These are phyloP conservation scores for Okapia johnstoni DNA, from an alignment of 2,113 vertebrate species.

Conservation along the genomic window DNA sequence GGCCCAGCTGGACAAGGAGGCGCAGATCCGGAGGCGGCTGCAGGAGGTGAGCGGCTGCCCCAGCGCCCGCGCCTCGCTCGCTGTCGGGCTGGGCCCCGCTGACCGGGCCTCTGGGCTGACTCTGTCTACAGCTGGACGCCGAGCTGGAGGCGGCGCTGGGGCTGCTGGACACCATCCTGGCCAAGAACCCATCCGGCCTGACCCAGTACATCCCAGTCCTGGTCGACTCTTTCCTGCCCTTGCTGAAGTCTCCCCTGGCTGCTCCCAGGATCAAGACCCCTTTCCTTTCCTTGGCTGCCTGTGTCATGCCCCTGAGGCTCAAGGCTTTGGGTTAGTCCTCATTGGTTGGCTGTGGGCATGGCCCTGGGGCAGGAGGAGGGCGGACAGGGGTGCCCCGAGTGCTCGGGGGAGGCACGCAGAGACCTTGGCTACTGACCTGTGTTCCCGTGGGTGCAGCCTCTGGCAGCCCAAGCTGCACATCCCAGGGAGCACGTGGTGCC, in stretches of 20 bases:
- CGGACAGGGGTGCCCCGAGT: background rate
- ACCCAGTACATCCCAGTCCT: slow-evolving; percentile 90
- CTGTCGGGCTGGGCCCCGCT: background rate
- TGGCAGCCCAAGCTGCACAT: background rate
- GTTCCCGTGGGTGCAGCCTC: background rate
- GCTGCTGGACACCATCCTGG: slow-evolving; percentile 86
- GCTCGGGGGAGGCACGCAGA: background rate
- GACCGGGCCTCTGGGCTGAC: background rate
- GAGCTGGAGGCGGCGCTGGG: slow-evolving; percentile 87
- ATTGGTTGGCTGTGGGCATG: background rate
- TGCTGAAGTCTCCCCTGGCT: slow-evolving; percentile 92
- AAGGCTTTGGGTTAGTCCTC: slow-evolving; percentile 86
- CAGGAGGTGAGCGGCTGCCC: slow-evolving; percentile 79
- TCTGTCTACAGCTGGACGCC: slow-evolving; percentile 85
- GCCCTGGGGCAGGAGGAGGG: background rate
- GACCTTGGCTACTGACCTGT: background rate
- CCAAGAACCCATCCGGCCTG: slow-evolving; percentile 84
- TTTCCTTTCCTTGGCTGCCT: slow-evolving; percentile 89
- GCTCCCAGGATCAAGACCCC: slow-evolving; percentile 87
- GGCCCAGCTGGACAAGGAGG: slow-evolving; percentile 92
- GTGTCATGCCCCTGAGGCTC: slow-evolving; percentile 90
- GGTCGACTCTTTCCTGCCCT: slow-evolving; percentile 88
- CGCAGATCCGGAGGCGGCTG: slow-evolving; percentile 87
- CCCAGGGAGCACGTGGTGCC: background rate
- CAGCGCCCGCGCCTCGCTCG: accelerated